Conservation (phyloP, 2,113 vertebrate genomes). For the Leptobrachium ailaonicum region DNA sequence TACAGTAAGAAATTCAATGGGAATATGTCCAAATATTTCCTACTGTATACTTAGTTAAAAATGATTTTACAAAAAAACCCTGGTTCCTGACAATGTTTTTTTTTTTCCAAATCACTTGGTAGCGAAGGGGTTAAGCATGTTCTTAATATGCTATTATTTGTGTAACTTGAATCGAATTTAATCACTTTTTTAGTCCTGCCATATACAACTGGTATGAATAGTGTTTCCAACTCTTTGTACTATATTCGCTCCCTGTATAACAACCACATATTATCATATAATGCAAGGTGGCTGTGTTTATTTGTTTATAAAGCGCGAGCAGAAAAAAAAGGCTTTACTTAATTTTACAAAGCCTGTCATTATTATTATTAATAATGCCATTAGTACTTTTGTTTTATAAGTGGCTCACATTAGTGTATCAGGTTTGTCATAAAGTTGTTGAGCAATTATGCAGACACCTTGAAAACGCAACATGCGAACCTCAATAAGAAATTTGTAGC, state of each 20-base stretch:
- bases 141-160: too few relatives aligned
- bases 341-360: conserved; percentile 84
- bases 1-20: too few relatives aligned
- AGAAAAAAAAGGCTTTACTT: conserved; percentile 67
- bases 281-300: too few relatives aligned
- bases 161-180: too few relatives aligned
- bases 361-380: conserved; percentile 69
- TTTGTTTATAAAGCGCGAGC: conserved; percentile 65
- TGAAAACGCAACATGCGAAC: conserved; percentile 83
- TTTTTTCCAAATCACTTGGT: too few relatives aligned
- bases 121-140: too few relatives aligned
- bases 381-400: conserved; percentile 72
- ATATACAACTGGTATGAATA: conserved; percentile 99
- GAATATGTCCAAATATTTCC: too few relatives aligned
- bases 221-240: conserved; percentile 89
- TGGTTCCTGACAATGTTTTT: too few relatives aligned
- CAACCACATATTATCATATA: conserved; percentile 71
- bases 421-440: conserved; percentile 94
- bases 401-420: conserved; percentile 85
- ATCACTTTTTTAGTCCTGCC: conserved; percentile 78
- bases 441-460: conserved; percentile 96
- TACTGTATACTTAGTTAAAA: too few relatives aligned
- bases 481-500: conserved; percentile 88
- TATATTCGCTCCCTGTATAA: conserved; percentile 98
- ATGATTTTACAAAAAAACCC: too few relatives aligned